These are phyloP conservation scores for Campylomormyrus tamandua DNA, from an alignment of 2,113 vertebrate genomes.

Conservation along the genomic window DNA sequence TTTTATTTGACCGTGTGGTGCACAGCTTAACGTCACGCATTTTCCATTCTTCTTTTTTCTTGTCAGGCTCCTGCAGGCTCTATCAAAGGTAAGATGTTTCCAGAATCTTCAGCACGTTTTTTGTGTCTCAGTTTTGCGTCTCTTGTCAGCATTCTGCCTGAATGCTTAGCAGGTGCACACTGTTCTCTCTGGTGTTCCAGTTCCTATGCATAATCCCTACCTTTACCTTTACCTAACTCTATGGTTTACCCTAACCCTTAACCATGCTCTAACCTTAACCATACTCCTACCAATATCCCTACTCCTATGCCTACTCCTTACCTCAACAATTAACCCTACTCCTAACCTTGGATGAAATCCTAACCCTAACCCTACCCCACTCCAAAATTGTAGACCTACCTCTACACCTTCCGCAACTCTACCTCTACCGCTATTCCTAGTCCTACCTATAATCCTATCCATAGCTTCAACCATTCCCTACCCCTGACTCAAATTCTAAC, in stretches of 20 bases:
- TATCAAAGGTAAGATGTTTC: conserved; percentile 56
- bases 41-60: conserved; percentile 39
- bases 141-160: background rate
- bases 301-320: background rate
- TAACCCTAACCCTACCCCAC: background rate
- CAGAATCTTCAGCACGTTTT: background rate
- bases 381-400: background rate
- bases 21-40: background rate
- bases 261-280: background rate
- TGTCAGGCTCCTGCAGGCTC: conserved; percentile 58
- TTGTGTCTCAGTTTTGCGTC: background rate
- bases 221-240: background rate
- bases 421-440: background rate
- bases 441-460: background rate
- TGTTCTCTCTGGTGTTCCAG: background rate
- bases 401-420: background rate
- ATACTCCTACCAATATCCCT: background rate
- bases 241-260: background rate
- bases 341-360: background rate
- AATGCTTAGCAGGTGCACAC: background rate
- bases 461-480: background rate
- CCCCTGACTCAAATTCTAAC: background rate
- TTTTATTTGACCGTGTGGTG: background rate
- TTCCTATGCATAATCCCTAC: background rate
- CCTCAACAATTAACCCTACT: background rate